phyloP scores from a whole-genome alignment of 2,113 vertebrate genomes.

The Cephalopholis sonnerati region DNA sequence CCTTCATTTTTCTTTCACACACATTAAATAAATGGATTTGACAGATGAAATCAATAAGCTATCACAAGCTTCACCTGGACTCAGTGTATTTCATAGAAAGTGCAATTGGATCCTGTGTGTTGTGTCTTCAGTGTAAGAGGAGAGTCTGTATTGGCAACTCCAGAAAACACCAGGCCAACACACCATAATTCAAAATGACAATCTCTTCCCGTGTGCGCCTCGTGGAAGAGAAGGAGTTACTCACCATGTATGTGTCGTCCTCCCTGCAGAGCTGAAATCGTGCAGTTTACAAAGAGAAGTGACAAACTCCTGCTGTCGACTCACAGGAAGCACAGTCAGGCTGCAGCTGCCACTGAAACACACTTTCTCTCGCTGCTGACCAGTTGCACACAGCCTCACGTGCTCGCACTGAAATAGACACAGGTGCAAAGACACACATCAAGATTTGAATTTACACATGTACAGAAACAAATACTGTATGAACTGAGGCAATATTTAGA shows the following conservation, averaged over 20 bases:
- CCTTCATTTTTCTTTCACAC: neutral
- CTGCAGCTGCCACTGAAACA: neutral
- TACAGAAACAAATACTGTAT: neutral
- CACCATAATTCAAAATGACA: neutral
- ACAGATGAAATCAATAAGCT: slow-evolving; percentile 2
- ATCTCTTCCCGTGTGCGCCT: neutral
- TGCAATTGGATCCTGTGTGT: neutral
- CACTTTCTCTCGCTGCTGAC: neutral
- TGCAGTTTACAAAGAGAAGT: neutral
- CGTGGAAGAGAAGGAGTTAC: neutral
- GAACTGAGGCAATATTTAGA: neutral
- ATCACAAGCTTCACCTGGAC: neutral
- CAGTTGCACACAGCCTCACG: neutral
- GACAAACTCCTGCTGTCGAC: neutral
- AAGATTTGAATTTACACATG: too few relatives aligned
- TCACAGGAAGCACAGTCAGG: slow-evolving; percentile 17
- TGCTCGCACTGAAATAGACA: neutral
- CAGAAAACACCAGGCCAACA: neutral
- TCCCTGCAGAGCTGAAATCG: neutral
- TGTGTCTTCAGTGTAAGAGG: neutral
- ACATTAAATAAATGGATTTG: neutral
- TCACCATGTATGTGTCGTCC: neutral
- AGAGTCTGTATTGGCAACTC: neutral
- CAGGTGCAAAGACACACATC: neutral
- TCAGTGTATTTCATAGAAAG: neutral